A percentile compares a stretch with the other conserved stretches of the same genome.
phyloP scores from a whole-genome alignment of 2,888 invertebrate genomes.

The Lasiommata megera region DNA sequence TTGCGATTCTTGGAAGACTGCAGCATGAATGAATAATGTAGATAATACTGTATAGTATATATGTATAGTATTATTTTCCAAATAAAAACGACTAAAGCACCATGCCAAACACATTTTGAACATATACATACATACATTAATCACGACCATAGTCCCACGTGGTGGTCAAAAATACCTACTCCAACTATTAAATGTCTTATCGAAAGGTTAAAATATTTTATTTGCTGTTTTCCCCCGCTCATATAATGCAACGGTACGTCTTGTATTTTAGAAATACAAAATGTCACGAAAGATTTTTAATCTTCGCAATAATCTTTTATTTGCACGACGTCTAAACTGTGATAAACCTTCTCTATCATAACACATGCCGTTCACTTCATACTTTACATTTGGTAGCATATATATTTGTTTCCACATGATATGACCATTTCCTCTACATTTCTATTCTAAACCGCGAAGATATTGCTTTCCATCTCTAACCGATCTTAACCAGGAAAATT shows the following conservation, averaged over 20 bases:
- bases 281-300: slow-evolving; percentile 72
- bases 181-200: slow-evolving; percentile 36
- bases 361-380: slow-evolving; percentile 62
- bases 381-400: slow-evolving; percentile 64
- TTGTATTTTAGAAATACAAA: slow-evolving; percentile 76
- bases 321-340: slow-evolving; percentile 63
- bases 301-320: slow-evolving; percentile 59
- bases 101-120: slow-evolving; percentile 67
- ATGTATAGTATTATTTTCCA: slow-evolving; percentile 58
- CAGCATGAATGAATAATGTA: slow-evolving; percentile 59
- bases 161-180: slow-evolving; percentile 37
- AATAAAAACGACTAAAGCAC: slow-evolving; percentile 70
- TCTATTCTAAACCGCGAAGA: slow-evolving; percentile 58
- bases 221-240: slow-evolving; percentile 28
- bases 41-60: slow-evolving; percentile 67
- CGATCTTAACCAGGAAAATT: slow-evolving; percentile 39
- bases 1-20: slow-evolving; percentile 71
- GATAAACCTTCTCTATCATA: slow-evolving; percentile 63
- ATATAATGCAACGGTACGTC: slow-evolving; percentile 26
- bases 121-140: slow-evolving; percentile 48
- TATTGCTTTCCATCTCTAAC: slow-evolving; percentile 64
- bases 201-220: slow-evolving; percentile 30
- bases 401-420: slow-evolving; percentile 73
- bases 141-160: slow-evolving; percentile 39
- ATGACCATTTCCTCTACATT: slow-evolving; percentile 69